Percentiles rank a stretch among this genome's conserved stretches.
phyloP scores from a whole-genome alignment of 2,888 invertebrate genomes.

The Drosophila greeni region DNA sequence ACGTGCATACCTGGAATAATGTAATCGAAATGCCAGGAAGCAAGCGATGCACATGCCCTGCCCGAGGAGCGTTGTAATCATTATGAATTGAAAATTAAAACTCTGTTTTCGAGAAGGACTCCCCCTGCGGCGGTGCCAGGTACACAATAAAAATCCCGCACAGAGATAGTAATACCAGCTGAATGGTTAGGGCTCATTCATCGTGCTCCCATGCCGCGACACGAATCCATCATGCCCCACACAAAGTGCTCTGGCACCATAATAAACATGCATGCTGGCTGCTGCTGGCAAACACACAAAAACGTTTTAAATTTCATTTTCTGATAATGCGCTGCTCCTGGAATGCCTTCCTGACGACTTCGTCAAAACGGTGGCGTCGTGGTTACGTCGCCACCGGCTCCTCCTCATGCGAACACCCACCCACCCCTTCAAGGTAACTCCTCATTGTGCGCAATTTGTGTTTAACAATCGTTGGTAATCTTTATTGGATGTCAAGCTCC shows the following conservation, averaged over 20 bases:
- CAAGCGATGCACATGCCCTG: conserved; percentile 4
- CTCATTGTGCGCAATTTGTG: conserved; percentile 70
- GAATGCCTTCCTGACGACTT: conserved; percentile 61
- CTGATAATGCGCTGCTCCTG: conserved; percentile 53
- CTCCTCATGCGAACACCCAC: conserved; percentile 18
- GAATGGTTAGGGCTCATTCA: conserved; percentile 18
- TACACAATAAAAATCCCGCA: conserved; percentile 18
- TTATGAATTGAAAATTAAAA: conserved; percentile 19
- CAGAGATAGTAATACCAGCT: conserved; percentile 14
- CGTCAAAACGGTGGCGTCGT: conserved; percentile 37
- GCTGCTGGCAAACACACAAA: conserved; percentile 25
- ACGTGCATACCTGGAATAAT: conserved; percentile 2
- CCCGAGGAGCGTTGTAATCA: conserved; percentile 7
- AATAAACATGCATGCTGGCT: conserved; percentile 16
- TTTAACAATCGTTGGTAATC: conserved; percentile 71
- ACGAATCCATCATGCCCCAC: conserved; percentile 31
- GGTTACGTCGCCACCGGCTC: conserved; percentile 35
- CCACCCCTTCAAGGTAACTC: conserved; percentile 50
- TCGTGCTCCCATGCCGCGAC: conserved; percentile 21
- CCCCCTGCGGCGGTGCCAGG: not conserved
- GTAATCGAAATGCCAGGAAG: conserved; percentile 1
- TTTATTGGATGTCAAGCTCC: conserved; percentile 67
- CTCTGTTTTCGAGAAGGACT: not conserved
- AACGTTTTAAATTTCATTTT: conserved; percentile 66
- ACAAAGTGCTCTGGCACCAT: conserved; percentile 1